These are phyloP conservation scores for Drosophila melanica DNA, from an alignment of 1,140 invertebrate genomes.

Conservation along the genomic window DNA sequence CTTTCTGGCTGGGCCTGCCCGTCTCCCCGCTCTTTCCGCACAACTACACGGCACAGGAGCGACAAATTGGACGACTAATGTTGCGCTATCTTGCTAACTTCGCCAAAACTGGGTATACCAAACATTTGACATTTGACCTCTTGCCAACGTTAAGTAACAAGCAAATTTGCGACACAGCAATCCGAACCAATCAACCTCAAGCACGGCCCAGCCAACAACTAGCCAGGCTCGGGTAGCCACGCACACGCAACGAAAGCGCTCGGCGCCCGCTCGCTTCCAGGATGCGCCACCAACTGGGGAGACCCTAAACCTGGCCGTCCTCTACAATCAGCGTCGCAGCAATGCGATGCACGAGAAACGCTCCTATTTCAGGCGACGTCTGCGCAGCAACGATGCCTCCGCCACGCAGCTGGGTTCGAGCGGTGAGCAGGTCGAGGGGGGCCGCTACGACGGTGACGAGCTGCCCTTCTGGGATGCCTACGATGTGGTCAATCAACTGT, in stretches of 20 bases:
- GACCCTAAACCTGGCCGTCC: constrained; percentile 67
- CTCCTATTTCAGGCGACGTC: constrained; percentile 57
- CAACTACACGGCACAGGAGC: constrained; percentile 90
- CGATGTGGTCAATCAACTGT: constrained; percentile 94
- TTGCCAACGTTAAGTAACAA: not conserved
- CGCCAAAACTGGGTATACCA: constrained; percentile 89
- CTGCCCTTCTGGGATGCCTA: constrained; percentile 94
- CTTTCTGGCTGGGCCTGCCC: constrained; percentile 96
- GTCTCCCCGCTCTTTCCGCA: constrained; percentile 88
- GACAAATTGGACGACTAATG: constrained; percentile 89
- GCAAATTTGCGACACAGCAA: constrained; percentile 48
- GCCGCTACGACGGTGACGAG: constrained; percentile 72
- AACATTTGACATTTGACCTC: not conserved
- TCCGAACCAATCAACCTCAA: constrained; percentile 67
- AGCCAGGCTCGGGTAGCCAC: constrained; percentile 9
- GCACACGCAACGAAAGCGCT: constrained; percentile 57
- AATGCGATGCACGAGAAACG: constrained; percentile 77
- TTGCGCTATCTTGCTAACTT: constrained; percentile 94
- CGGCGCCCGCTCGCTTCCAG: constrained; percentile 27
- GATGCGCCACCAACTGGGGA: constrained; percentile 28
- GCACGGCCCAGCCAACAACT: constrained; percentile 12
- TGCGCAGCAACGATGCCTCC: constrained; percentile 66
- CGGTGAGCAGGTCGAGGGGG: constrained; percentile 49
- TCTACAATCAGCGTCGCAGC: constrained; percentile 78
- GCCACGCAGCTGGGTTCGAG: constrained; percentile 40